Conservation (phyloP, 2,888 invertebrate genomes). For the Elegia similella region DNA sequence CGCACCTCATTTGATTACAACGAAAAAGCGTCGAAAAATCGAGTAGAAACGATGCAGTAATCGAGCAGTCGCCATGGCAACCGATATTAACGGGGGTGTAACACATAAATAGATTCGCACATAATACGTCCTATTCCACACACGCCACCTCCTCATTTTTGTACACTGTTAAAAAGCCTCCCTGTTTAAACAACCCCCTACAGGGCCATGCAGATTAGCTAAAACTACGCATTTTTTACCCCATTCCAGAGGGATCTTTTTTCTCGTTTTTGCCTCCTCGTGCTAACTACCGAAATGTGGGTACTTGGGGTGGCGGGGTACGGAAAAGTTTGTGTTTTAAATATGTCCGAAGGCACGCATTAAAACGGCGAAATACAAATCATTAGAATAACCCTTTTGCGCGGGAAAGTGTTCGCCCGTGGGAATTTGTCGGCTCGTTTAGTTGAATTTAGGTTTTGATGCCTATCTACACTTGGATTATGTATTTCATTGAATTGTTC, state of each 20-base stretch:
- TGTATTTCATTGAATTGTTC: not conserved
- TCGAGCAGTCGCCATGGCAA: slow-evolving; percentile 73
- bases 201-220: slow-evolving; percentile 83
- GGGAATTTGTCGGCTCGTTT: slow-evolving; percentile 5
- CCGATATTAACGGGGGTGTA: slow-evolving; percentile 72
- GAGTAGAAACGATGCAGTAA: slow-evolving; percentile 77
- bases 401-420: slow-evolving; percentile 11
- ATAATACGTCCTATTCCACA: slow-evolving; percentile 77
- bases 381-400: slow-evolving; percentile 51
- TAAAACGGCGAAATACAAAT: slow-evolving; percentile 74
- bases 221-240: slow-evolving; percentile 86
- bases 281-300: slow-evolving; percentile 78
- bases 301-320: slow-evolving; percentile 40
- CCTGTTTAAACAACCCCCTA: slow-evolving; percentile 61
- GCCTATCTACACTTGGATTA: not conserved
- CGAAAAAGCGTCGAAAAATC: slow-evolving; percentile 81
- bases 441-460: not conserved
- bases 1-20: slow-evolving; percentile 82
- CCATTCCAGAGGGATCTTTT: slow-evolving; percentile 63
- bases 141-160: slow-evolving; percentile 71
- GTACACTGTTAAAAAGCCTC: slow-evolving; percentile 79
- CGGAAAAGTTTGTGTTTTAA: slow-evolving; percentile 79
- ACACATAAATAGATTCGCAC: slow-evolving; percentile 79
- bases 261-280: slow-evolving; percentile 56
- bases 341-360: slow-evolving; percentile 79